A percentile compares a stretch with the other conserved stretches of the same genome.
phyloP scores from a whole-genome alignment of 2,888 invertebrate genomes.

The Balanococcus diminutus region DNA sequence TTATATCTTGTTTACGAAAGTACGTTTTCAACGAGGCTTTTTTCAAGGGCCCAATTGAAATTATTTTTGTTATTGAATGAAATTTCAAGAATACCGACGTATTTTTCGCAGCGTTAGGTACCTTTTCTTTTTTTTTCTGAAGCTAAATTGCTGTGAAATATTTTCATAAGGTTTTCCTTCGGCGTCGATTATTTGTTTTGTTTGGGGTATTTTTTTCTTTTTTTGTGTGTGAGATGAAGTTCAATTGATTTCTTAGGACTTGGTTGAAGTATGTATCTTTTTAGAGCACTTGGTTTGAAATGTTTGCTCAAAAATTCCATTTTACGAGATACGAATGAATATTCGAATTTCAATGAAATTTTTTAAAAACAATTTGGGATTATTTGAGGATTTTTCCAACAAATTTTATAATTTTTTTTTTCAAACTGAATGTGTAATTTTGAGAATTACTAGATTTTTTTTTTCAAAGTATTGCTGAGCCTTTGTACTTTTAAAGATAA shows the following conservation, averaged over 20 bases:
- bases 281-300: too few species aligned
- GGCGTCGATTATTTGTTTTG: background rate
- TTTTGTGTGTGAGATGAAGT: background rate
- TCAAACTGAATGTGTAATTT: too few species aligned
- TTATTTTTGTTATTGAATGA: constrained; percentile 18
- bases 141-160: background rate
- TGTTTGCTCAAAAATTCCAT: too few species aligned
- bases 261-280: background rate
- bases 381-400: too few species aligned
- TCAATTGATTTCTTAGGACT: background rate
- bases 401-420: too few species aligned
- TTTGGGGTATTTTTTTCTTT: background rate
- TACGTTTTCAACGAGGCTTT: background rate
- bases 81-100: background rate
- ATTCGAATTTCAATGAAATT: too few species aligned
- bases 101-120: background rate
- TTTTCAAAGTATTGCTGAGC: too few species aligned
- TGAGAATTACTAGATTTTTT: too few species aligned
- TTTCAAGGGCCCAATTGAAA: background rate
- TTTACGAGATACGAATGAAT: too few species aligned
- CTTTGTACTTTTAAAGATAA: too few species aligned
- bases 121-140: background rate
- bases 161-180: background rate
- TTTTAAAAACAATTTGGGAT: too few species aligned
- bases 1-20: constrained; percentile 16